These are phyloP conservation scores for Indicator maculatus DNA, from an alignment of 2,113 vertebrate genomes.

Conservation along the genomic window DNA sequence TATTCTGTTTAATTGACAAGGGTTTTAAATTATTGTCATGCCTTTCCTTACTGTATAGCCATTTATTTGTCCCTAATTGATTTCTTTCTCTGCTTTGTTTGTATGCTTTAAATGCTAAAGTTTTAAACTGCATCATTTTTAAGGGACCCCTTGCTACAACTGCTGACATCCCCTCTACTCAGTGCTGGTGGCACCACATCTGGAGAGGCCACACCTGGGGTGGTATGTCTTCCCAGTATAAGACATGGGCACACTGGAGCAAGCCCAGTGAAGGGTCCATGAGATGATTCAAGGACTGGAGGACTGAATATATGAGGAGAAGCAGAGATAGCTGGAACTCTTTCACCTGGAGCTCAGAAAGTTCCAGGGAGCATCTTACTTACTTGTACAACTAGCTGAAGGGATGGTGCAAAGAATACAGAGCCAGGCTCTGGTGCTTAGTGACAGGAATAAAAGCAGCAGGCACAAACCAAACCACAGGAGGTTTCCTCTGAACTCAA, in stretches of 20 bases:
- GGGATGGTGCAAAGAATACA: background rate
- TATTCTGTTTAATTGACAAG: background rate
- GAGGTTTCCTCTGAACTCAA: background rate
- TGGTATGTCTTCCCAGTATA: background rate
- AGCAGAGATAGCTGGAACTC: background rate
- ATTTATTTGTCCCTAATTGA: background rate
- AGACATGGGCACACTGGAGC: background rate
- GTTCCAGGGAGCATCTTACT: background rate
- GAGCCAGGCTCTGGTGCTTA: background rate
- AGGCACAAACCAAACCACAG: background rate
- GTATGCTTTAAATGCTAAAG: background rate
- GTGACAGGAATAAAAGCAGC: background rate
- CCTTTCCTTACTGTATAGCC: background rate
- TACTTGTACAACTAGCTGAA: rapidly evolving
- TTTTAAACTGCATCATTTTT: background rate
- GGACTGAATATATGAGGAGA: background rate
- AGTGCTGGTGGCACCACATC: background rate
- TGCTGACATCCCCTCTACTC: background rate
- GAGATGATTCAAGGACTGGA: background rate
- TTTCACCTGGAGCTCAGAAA: background rate
- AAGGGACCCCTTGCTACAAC: background rate
- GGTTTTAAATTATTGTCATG: background rate
- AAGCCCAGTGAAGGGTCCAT: background rate
- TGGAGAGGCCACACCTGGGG: background rate
- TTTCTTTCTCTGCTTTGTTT: background rate